Evolutionary conservation across 2,113 vertebrate genomes (phyloP).

Genomic region (Quiscalus mexicanus): DNA sequence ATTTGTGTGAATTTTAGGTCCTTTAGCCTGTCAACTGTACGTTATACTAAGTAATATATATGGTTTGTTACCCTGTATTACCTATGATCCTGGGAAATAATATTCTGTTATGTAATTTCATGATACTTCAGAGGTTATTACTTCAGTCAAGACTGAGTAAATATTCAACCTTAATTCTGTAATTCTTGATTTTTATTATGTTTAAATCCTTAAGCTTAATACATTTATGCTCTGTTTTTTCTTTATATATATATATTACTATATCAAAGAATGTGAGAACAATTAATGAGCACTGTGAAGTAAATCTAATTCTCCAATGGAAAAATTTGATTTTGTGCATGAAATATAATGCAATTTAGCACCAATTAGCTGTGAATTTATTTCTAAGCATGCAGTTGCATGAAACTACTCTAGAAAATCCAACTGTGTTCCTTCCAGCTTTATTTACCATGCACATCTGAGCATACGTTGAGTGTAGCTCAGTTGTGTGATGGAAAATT

Average conservation of each 20-base stretch:
- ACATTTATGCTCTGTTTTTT: rapidly evolving
- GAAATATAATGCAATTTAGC: neutral
- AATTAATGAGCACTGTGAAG: neutral
- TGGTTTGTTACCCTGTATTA: neutral
- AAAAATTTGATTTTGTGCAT: neutral
- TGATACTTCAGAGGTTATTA: neutral
- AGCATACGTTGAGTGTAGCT: neutral
- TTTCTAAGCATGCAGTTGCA: neutral
- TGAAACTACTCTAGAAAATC: neutral
- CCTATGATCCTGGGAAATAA: neutral
- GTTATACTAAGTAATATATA: neutral
- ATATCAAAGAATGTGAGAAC: neutral
- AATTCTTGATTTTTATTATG: neutral
- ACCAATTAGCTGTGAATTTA: neutral
- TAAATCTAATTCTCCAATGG: neutral
- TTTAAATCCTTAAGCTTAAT: neutral
- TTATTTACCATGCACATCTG: neutral
- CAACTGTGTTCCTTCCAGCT: neutral
- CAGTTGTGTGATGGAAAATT: neutral
- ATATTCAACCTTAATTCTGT: neutral
- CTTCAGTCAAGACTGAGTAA: neutral
- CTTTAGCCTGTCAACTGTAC: neutral
- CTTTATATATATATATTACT: neutral
- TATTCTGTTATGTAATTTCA: neutral
- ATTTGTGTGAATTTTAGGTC: neutral